Evolutionary conservation across 2,888 invertebrate species (phyloP).

Genomic region (Byasa hedistus): DNA sequence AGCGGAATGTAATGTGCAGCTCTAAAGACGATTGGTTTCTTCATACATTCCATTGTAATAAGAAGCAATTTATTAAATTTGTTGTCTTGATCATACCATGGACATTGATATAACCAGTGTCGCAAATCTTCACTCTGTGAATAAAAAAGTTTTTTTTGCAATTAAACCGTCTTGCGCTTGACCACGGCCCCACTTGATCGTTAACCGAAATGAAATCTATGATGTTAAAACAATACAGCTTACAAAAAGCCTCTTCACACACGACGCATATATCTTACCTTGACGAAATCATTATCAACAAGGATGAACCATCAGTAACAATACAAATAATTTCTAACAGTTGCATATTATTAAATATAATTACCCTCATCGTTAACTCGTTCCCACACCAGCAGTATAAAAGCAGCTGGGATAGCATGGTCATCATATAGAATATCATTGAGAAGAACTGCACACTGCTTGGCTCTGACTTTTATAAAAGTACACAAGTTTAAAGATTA

Average conservation of each 20-base stretch:
- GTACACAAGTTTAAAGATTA: not conserved
- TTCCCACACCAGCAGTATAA: constrained; percentile 79
- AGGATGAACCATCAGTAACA: not conserved
- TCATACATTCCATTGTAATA: constrained; percentile 75
- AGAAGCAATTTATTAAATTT: constrained; percentile 63
- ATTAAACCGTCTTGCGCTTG: not conserved
- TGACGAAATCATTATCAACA: too few species aligned
- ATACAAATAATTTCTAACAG: not conserved
- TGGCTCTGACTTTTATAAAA: constrained; percentile 51
- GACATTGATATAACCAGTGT: constrained; percentile 73
- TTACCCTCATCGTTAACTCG: constrained; percentile 66
- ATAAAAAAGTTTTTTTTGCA: constrained; percentile 16
- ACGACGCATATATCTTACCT: too few species aligned
- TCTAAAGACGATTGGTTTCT: constrained; percentile 68
- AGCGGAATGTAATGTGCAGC: constrained; percentile 78
- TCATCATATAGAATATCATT: constrained; percentile 66
- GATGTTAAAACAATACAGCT: too few species aligned
- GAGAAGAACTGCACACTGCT: constrained; percentile 68
- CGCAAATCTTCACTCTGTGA: constrained; percentile 69
- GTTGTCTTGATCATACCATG: constrained; percentile 75
- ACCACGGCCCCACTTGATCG: too few species aligned
- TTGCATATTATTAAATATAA: not conserved
- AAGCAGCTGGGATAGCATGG: constrained; percentile 76
- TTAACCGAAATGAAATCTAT: too few species aligned
- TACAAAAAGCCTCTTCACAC: too few species aligned